These are phyloP conservation scores for Corythoichthys intestinalis DNA, from an alignment of 2,113 vertebrate species.

Conservation along the genomic window DNA sequence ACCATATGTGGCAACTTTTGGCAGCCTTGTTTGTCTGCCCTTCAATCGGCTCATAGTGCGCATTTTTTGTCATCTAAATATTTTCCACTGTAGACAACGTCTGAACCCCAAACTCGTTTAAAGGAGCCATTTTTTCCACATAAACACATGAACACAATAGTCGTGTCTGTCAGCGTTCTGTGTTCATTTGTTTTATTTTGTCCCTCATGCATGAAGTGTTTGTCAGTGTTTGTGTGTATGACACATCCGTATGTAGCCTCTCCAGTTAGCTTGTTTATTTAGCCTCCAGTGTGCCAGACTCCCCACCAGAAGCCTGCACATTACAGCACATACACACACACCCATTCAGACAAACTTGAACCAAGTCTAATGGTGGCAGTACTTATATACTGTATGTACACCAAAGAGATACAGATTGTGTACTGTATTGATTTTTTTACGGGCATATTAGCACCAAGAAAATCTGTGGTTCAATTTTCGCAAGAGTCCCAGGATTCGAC, in stretches of 20 bases:
- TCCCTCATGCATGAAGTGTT: conserved; percentile 32
- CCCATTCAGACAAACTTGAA: conserved; percentile 2
- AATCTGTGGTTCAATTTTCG: too few relatives aligned
- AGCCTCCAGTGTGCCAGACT: conserved; percentile 49
- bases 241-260: conserved; percentile 44
- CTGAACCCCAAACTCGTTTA: conserved; percentile 2
- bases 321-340: conserved; percentile 5
- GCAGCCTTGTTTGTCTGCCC: conserved; percentile 33
- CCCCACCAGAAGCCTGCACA: conserved; percentile 1
- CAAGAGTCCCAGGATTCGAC: too few relatives aligned
- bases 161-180: conserved; percentile 10
- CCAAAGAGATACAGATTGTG: not conserved
- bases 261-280: conserved; percentile 48
- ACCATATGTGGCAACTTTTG: conserved; percentile 48
- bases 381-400: not conserved
- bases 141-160: conserved; percentile 3
- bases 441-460: too few relatives aligned
- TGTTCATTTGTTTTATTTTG: conserved; percentile 23
- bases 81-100: not conserved
- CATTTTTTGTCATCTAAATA: not conserved
- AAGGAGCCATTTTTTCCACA: conserved; percentile 21
- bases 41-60: conserved; percentile 50
- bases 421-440: too few relatives aligned
- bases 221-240: conserved; percentile 35
- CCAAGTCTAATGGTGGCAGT: not conserved